Conservation (phyloP, 2,113 vertebrate genomes). For the Puffinus mauretanicus region DNA sequence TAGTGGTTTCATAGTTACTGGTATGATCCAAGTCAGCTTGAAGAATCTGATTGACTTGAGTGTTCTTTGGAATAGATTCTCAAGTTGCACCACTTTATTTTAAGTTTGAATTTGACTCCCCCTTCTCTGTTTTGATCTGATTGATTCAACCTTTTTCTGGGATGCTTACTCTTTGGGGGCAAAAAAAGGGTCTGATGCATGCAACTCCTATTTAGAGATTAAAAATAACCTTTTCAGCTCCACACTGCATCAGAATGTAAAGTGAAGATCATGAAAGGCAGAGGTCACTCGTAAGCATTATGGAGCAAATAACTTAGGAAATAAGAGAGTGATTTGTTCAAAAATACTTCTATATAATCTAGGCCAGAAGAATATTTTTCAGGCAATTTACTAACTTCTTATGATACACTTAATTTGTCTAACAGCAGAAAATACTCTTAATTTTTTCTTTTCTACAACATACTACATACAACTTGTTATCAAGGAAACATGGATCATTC, state of each 20-base stretch:
- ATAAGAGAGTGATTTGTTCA: neutral
- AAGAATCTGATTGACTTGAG: neutral
- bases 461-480: neutral
- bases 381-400: neutral
- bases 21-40: neutral
- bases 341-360: neutral
- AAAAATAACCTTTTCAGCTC: neutral
- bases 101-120: neutral
- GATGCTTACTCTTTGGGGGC: neutral
- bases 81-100: neutral
- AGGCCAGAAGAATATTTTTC: neutral
- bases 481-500: neutral
- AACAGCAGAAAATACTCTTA: neutral
- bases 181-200: neutral
- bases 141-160: neutral
- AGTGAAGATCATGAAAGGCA: neutral
- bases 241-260: neutral
- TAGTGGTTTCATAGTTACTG: neutral
- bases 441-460: neutral
- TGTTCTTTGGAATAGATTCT: neutral
- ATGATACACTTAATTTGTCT: neutral
- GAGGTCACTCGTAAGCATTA: neutral
- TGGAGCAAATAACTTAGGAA: neutral
- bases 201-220: neutral
- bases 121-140: neutral